Evolutionary conservation across 2,113 vertebrate genomes (phyloP).

Genomic region (Lepus timidus): DNA sequence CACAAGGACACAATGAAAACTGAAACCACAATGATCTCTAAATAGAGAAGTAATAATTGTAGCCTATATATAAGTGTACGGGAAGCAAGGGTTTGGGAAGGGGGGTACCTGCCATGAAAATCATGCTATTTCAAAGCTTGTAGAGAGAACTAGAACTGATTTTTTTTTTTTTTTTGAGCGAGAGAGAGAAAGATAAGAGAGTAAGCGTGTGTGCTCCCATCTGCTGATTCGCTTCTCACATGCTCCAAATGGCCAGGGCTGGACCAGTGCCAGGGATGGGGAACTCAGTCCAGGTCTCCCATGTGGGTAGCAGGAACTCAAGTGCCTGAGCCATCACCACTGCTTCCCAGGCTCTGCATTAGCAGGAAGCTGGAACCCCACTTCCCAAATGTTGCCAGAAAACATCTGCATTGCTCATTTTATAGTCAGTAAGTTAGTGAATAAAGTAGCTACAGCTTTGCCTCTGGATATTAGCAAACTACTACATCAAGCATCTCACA

Average conservation of each 20-base stretch:
- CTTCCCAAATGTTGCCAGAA: conserved; percentile 6
- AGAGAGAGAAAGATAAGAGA: no score
- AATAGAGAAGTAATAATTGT: conserved; percentile 83
- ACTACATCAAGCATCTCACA: neutral
- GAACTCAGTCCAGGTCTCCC: no score
- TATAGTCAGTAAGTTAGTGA: neutral
- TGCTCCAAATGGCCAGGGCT: no score
- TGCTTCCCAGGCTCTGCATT: no score
- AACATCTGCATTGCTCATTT: conserved; percentile 42
- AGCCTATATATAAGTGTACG: conserved; percentile 61
- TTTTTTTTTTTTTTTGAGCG: neutral
- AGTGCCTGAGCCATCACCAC: no score
- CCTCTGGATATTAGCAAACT: neutral
- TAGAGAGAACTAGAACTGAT: conserved; percentile 65
- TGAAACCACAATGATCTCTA: conserved; percentile 84
- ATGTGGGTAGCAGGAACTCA: no score
- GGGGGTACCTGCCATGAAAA: neutral
- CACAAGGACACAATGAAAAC: conserved; percentile 86
- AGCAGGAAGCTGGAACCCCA: neutral
- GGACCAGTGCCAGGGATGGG: no score
- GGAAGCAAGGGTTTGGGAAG: conserved; percentile 58
- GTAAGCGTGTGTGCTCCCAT: no score
- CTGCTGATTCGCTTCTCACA: no score
- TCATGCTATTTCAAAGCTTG: conserved; percentile 27
- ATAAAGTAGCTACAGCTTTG: neutral